A percentile compares a stretch with the other conserved stretches of the same genome.
These are phyloP conservation scores for Phoebastria nigripes DNA, from an alignment of 2,797 vertebrate species.

Conservation along the genomic window DNA sequence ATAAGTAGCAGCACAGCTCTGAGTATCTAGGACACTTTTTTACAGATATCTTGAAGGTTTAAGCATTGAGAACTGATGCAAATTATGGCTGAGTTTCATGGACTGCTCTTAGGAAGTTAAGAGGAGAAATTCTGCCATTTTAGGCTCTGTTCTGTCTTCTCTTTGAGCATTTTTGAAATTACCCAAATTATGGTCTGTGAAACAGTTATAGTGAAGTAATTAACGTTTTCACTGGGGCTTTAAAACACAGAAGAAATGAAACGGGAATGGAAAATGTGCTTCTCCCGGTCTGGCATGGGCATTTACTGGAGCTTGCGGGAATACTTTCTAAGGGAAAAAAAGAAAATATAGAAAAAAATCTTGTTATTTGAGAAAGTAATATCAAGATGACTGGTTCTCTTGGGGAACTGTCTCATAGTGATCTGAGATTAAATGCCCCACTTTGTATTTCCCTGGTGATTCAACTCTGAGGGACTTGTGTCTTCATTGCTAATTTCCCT, in stretches of 20 bases:
- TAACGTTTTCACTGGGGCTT: not conserved
- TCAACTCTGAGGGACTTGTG: not conserved
- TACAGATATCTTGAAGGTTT: not conserved
- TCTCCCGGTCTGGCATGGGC: not conserved
- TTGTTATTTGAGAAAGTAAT: not conserved
- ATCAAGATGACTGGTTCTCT: not conserved
- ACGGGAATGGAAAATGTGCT: not conserved
- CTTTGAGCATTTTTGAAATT: not conserved
- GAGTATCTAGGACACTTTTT: not conserved
- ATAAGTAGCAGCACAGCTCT: not conserved
- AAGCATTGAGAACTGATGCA: not conserved
- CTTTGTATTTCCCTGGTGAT: not conserved
- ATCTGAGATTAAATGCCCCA: not conserved
- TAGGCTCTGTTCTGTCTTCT: not conserved
- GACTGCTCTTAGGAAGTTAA: not conserved
- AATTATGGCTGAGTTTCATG: not conserved
- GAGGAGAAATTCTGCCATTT: not conserved
- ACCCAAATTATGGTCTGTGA: not conserved
- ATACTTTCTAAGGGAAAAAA: not conserved
- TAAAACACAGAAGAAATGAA: not conserved
- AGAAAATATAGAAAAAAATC: not conserved
- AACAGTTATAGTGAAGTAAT: not conserved
- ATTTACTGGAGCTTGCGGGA: not conserved
- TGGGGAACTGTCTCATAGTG: not conserved
- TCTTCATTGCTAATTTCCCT: not conserved